Evolutionary conservation across 1,140 invertebrate species (phyloP).

Genomic region (Drosophila varians): DNA sequence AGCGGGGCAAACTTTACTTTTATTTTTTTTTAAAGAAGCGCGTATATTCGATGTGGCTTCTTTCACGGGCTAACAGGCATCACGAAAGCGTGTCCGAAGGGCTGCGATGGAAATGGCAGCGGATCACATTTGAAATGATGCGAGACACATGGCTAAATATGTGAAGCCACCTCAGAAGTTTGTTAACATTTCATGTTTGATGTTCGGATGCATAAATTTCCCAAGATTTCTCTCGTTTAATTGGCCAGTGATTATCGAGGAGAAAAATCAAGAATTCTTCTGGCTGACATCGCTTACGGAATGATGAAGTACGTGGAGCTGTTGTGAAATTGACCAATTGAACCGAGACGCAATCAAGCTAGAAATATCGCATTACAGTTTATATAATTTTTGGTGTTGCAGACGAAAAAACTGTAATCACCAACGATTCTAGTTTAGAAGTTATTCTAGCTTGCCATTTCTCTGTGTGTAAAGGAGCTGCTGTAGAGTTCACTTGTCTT

Average conservation of each 20-base stretch:
- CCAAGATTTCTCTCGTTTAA: slow-evolving; percentile 32
- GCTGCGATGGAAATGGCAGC: slow-evolving; percentile 11
- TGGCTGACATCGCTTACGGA: slow-evolving; percentile 50
- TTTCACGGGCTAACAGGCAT: slow-evolving; percentile 57
- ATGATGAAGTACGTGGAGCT: slow-evolving; percentile 43
- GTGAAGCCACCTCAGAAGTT: slow-evolving; percentile 6
- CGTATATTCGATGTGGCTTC: slow-evolving; percentile 53
- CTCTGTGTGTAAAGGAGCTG: slow-evolving; percentile 4
- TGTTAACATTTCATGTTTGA: slow-evolving; percentile 21
- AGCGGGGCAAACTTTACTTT: slow-evolving; percentile 24
- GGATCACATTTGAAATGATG: slow-evolving; percentile 46
- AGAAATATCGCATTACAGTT: slow-evolving; percentile 73
- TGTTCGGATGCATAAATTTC: slow-evolving; percentile 23
- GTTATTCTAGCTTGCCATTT: not conserved
- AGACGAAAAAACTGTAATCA: no score
- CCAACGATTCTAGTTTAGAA: no score
- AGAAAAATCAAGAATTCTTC: slow-evolving; percentile 23
- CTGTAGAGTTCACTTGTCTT: slow-evolving; percentile 36
- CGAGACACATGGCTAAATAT: slow-evolving; percentile 22
- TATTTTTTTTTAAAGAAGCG: slow-evolving; percentile 5
- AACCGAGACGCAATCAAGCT: slow-evolving; percentile 66
- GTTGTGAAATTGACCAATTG: slow-evolving; percentile 50
- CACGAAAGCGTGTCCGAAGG: slow-evolving; percentile 70
- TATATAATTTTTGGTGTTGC: not conserved
- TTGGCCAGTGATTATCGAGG: slow-evolving; percentile 34